phyloP scores from a whole-genome alignment of 2,888 invertebrate species.

The Pachycephus smyrnensis region DNA sequence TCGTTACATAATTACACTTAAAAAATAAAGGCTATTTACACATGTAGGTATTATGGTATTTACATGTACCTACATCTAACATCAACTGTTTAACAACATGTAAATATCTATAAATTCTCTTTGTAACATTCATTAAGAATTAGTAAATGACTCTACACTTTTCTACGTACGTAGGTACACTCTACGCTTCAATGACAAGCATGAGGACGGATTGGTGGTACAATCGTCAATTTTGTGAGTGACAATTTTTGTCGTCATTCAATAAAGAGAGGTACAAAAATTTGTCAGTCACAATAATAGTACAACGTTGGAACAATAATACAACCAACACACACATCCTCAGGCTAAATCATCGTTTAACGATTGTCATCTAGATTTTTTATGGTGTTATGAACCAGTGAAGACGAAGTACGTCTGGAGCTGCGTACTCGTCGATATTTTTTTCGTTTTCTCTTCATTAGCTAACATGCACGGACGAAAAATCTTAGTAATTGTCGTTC shows the following conservation, averaged over 20 bases:
- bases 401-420: constrained; percentile 9
- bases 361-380: constrained; percentile 23
- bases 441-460: background rate
- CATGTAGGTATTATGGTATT: constrained; percentile 16
- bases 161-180: background rate
- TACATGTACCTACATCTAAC: constrained; percentile 29
- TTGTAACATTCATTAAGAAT: constrained; percentile 20
- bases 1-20: background rate
- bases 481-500: background rate
- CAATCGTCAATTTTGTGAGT: background rate
- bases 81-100: constrained; percentile 41
- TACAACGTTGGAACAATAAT: too few relatives aligned
- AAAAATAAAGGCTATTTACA: constrained; percentile 22
- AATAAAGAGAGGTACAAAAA: too few relatives aligned
- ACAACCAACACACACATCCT: too few relatives aligned
- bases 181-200: constrained; percentile 1
- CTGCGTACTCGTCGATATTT: constrained; percentile 1
- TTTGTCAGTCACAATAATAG: too few relatives aligned
- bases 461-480: constrained; percentile 6
- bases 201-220: background rate
- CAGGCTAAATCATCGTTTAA: constrained; percentile 4
- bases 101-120: constrained; percentile 45
- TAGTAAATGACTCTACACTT: background rate
- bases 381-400: constrained; percentile 23
- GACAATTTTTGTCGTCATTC: background rate